A percentile compares a stretch with the other conserved stretches of the same genome.
Evolutionary conservation across 1,140 invertebrate species (phyloP).

Genomic region (Drosophila repletoides): DNA sequence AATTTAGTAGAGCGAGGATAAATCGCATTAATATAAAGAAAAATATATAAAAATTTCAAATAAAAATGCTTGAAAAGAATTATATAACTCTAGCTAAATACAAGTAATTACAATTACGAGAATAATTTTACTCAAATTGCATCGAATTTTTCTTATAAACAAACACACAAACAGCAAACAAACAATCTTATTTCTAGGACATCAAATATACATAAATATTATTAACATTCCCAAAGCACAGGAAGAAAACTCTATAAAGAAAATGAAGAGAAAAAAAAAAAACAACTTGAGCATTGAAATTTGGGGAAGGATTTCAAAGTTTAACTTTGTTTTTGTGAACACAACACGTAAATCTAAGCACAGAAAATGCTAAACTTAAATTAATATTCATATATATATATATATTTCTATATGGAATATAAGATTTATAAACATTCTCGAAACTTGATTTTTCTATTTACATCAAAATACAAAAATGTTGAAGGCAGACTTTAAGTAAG

Average conservation of each 20-base stretch:
- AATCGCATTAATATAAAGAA: conserved; percentile 34
- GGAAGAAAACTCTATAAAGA: background rate
- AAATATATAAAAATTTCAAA: background rate
- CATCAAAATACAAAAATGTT: conserved; percentile 57
- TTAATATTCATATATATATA: conserved; percentile 20
- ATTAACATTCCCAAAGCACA: conserved; percentile 1
- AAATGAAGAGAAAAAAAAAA: conserved; percentile 22
- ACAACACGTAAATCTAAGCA: conserved; percentile 49
- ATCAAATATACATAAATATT: conserved; percentile 43
- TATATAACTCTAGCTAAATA: conserved; percentile 35
- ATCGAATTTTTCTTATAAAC: conserved; percentile 78
- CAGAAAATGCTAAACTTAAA: conserved; percentile 26
- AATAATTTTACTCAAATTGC: conserved; percentile 69
- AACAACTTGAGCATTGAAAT: conserved; percentile 76
- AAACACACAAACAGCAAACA: conserved; percentile 68
- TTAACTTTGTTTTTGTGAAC: conserved; percentile 69
- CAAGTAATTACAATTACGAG: conserved; percentile 37
- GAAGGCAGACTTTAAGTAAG: conserved; percentile 76
- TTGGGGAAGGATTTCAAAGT: conserved; percentile 82
- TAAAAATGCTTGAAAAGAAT: conserved; percentile 28
- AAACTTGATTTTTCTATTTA: conserved; percentile 76
- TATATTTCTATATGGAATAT: conserved; percentile 27
- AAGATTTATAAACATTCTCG: conserved; percentile 48
- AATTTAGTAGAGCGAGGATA: conserved; percentile 38
- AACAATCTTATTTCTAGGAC: conserved; percentile 77